Conservation (phyloP, 2,888 invertebrate species). For the Pheosia tremula region DNA sequence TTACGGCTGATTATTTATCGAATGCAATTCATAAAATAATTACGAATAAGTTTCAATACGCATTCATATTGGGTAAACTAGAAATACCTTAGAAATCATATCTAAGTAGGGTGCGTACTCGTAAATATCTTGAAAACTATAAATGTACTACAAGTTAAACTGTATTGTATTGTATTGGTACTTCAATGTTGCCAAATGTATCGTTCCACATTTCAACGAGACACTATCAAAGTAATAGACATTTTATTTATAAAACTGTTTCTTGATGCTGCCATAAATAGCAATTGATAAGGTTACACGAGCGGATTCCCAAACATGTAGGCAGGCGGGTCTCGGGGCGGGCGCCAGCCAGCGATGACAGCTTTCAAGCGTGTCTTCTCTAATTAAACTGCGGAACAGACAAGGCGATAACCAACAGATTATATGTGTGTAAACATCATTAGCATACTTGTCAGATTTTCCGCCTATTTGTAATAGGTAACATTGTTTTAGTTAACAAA, state of each 20-base stretch:
- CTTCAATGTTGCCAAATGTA: too few relatives aligned
- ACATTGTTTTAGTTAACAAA: neutral
- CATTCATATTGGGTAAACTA: too few relatives aligned
- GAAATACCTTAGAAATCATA: too few relatives aligned
- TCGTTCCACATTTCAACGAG: neutral
- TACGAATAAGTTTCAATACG: too few relatives aligned
- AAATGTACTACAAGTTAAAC: too few relatives aligned
- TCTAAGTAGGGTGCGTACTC: too few relatives aligned
- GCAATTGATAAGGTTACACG: slow-evolving; percentile 36
- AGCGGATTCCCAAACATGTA: slow-evolving; percentile 51
- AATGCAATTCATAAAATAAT: too few relatives aligned
- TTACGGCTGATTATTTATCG: too few relatives aligned
- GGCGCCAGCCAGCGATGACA: slow-evolving; percentile 54
- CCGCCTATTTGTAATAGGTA: slow-evolving; percentile 12
- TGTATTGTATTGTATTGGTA: too few relatives aligned
- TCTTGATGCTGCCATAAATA: slow-evolving; percentile 29
- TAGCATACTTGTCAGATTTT: slow-evolving; percentile 36
- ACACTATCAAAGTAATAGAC: neutral
- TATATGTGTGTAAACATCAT: slow-evolving; percentile 48
- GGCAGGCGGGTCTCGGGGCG: slow-evolving; percentile 51
- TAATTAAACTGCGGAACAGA: slow-evolving; percentile 65
- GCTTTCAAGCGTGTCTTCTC: slow-evolving; percentile 62
- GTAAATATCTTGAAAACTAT: too few relatives aligned
- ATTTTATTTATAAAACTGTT: slow-evolving; percentile 23
- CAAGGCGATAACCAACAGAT: slow-evolving; percentile 55